phyloP scores from a whole-genome alignment of 37 sponge, comb jelly and placozoan genomes.

The Axinella damicornis region DNA sequence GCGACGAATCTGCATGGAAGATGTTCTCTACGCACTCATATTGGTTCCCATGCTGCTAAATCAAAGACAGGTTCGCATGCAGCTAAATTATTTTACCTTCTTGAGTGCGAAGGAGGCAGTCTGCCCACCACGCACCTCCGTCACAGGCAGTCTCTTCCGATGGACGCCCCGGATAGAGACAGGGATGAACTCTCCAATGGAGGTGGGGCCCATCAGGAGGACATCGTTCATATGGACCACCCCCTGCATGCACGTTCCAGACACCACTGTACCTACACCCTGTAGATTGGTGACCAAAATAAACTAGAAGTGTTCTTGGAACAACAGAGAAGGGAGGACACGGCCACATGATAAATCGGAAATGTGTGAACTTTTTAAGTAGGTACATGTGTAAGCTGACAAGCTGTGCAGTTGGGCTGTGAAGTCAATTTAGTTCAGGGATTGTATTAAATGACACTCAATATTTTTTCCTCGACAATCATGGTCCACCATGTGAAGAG shows the following conservation, averaged over 20 bases:
- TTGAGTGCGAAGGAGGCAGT: constrained; percentile 98
- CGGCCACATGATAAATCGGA: too few species aligned
- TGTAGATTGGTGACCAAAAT: neutral
- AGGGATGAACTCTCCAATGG: constrained; percentile 90
- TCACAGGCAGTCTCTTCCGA: constrained; percentile 95
- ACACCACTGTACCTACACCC: constrained; percentile 98
- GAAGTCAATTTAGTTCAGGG: too few species aligned
- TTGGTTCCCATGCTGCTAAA: too few species aligned
- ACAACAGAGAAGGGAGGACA: neutral
- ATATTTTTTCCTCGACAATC: too few species aligned
- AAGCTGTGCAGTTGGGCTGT: too few species aligned
- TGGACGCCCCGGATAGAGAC: constrained; percentile 90
- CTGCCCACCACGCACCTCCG: constrained; percentile 93
- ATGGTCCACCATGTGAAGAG: too few species aligned
- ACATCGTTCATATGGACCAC: constrained; percentile 84
- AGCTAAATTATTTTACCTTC: constrained; percentile 54
- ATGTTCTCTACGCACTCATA: too few species aligned
- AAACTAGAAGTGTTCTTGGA: too few species aligned
- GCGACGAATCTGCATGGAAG: constrained; percentile 52
- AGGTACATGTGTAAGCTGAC: too few species aligned
- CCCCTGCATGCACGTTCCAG: constrained; percentile 96
- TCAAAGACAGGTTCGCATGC: neutral
- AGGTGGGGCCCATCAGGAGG: constrained; percentile 90
- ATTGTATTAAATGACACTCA: too few species aligned
- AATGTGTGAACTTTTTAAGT: too few species aligned